A percentile compares a stretch with the other conserved stretches of the same genome.
These are phyloP conservation scores for Melanotaenia duboulayi DNA, from an alignment of 2,113 vertebrate species.

Conservation along the genomic window DNA sequence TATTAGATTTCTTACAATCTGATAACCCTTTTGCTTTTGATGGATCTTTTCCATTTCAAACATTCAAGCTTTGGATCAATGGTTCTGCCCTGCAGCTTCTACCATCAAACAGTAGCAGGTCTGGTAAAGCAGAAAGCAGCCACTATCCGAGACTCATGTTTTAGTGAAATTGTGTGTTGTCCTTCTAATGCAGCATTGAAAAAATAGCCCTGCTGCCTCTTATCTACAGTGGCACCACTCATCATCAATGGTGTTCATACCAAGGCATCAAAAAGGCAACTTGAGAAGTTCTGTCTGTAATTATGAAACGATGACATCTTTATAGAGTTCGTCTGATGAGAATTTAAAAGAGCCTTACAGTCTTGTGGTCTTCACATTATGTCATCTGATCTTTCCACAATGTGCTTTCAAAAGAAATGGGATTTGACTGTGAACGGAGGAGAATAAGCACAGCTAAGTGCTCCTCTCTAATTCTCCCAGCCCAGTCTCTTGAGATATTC, in stretches of 20 bases:
- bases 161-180: slow-evolving; percentile 16
- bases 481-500: slow-evolving; percentile 60
- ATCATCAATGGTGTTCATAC: slow-evolving; percentile 5
- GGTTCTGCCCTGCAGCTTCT: slow-evolving; percentile 59
- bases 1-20: slow-evolving; percentile 83
- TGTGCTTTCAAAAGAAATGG: slow-evolving; percentile 43
- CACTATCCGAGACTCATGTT: slow-evolving; percentile 13
- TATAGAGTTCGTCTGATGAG: slow-evolving; percentile 37
- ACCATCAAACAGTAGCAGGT: slow-evolving; percentile 48
- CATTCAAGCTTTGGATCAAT: slow-evolving; percentile 69
- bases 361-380: slow-evolving; percentile 37
- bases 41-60: slow-evolving; percentile 80
- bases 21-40: slow-evolving; percentile 82
- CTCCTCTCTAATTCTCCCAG: slow-evolving; percentile 67
- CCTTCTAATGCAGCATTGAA: slow-evolving; percentile 13
- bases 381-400: slow-evolving; percentile 60
- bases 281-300: slow-evolving; percentile 6
- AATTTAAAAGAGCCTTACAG: slow-evolving; percentile 29
- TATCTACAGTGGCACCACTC: background rate
- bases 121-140: slow-evolving; percentile 36
- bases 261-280: slow-evolving; percentile 9
- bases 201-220: background rate
- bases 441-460: slow-evolving; percentile 69
- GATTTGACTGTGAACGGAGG: slow-evolving; percentile 51
- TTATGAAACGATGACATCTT: slow-evolving; percentile 22